phyloP scores from a whole-genome alignment of 2,113 vertebrate genomes.

The Alces alces region DNA sequence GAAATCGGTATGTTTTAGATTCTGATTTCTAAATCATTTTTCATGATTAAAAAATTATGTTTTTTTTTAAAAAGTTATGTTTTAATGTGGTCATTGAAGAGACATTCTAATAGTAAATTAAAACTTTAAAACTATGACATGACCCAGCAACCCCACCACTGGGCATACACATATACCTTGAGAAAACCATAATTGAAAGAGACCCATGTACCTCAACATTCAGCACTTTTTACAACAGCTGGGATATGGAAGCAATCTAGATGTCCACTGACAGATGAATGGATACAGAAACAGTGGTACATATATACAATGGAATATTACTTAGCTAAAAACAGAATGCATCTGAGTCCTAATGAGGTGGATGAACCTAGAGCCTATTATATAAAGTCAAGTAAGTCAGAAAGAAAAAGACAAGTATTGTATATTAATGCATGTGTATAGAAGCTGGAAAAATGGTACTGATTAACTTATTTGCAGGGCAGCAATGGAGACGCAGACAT shows the following conservation, averaged over 20 bases:
- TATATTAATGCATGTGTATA: not conserved
- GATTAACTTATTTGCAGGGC: not conserved
- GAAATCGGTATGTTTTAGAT: not conserved
- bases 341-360: not conserved
- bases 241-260: not conserved
- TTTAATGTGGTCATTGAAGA: constrained; percentile 33
- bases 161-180: not conserved
- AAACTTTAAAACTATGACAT: not conserved
- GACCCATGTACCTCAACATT: not conserved
- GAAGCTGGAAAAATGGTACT: not conserved
- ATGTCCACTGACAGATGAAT: not conserved
- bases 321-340: not conserved
- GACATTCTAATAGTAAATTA: not conserved
- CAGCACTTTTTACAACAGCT: not conserved
- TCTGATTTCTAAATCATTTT: not conserved
- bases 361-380: not conserved
- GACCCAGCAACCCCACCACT: not conserved
- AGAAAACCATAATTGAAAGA: not conserved
- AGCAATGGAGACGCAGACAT: not conserved
- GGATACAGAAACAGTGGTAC: not conserved
- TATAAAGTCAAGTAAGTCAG: not conserved
- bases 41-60: not conserved
- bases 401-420: not conserved
- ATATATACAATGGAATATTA: not conserved
- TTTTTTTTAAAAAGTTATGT: not conserved